Evolutionary conservation across 2,113 vertebrate genomes (phyloP), one percentile per base, ranked within the genome.

Genomic region (Felis catus): DNA sequence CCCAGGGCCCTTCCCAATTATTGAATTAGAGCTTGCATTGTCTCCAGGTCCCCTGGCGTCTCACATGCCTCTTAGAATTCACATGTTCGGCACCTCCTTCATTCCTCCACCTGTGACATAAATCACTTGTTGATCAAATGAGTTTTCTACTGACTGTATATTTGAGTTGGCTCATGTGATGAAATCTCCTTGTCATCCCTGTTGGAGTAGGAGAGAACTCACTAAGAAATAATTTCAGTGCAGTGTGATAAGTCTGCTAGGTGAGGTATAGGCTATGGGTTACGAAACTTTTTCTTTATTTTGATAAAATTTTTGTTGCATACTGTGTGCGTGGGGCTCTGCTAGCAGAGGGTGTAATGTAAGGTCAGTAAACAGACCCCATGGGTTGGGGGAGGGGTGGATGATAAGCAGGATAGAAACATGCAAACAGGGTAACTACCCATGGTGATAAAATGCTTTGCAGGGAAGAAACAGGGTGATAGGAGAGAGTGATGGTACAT

Each of bases 321-420:
- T 48, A 58, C 68, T 31, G 6, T 25, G 39, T 19, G 63, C 53
- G 21, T 53, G 12, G 31, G 31, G 31, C 41, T 80, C 23, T 48
- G 76, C 63, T 55, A 45, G 55, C 36, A 87, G 81, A 93, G 41
- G 86, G 31, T 58, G 25, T 61, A 65, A n/a, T 16, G 1, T 39
- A 7, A 91, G 45, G 61, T 85, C 45, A 85, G 45, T 45, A 45
- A 45, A 45, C 45, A 45, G 45, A 45, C 45, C 45, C 45, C 27
- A 8, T 1, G 1, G 16, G 16, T 19, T 45, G 45, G 58, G 58
- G 58, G 39, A 39, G 80, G 89, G 25, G 45, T n/a, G 61, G 74
- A 25, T 81, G 94, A 89, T 95, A 96, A 96, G 71, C 93, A 90
- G 76, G 31, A n/a, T 86, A 78, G 96, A 85, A 84, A 86, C 73